Percentiles rank a stretch among this genome's conserved stretches.
These are phyloP conservation scores for Eueides isabella DNA, from an alignment of 1,140 invertebrate genomes.

Conservation along the genomic window DNA sequence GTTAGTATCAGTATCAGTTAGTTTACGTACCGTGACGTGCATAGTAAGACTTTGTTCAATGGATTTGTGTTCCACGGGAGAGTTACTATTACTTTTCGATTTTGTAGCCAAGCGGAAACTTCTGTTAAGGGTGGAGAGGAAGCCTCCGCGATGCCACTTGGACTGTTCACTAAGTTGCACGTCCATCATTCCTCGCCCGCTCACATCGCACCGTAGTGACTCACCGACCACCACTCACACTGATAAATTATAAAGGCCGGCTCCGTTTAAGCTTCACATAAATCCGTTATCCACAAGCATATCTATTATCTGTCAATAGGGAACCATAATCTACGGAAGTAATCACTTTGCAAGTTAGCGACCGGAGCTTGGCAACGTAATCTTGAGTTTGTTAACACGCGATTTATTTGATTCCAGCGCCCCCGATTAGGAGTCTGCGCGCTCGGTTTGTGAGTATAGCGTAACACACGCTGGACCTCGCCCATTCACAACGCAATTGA, in stretches of 20 bases:
- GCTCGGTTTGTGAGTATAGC: constrained; percentile 39
- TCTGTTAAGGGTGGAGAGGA: constrained; percentile 69
- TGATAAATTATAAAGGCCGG: constrained; percentile 54
- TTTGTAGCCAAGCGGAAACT: constrained; percentile 68
- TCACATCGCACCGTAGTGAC: constrained; percentile 71
- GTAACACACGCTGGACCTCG: constrained; percentile 57
- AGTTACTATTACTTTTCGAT: constrained; percentile 55
- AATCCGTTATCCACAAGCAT: constrained; percentile 35
- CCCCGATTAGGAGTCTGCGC: constrained; percentile 49
- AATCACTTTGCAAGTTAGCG: constrained; percentile 32
- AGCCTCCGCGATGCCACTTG: constrained; percentile 74
- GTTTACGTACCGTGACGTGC: constrained; percentile 49
- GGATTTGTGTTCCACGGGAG: constrained; percentile 54
- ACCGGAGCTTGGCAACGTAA: constrained; percentile 35
- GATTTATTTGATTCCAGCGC: constrained; percentile 45
- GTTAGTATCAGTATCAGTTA: not conserved
- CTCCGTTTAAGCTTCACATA: constrained; percentile 41
- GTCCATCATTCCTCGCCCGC: constrained; percentile 71
- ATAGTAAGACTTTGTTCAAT: constrained; percentile 56
- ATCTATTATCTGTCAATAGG: constrained; percentile 36
- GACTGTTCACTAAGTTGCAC: constrained; percentile 64
- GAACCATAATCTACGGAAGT: constrained; percentile 41
- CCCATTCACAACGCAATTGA: constrained; percentile 52
- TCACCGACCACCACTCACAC: constrained; percentile 63
- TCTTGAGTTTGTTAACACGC: constrained; percentile 50